Evolutionary conservation across 2,797 vertebrate species (phyloP).

Genomic region (Staurois parvus): DNA sequence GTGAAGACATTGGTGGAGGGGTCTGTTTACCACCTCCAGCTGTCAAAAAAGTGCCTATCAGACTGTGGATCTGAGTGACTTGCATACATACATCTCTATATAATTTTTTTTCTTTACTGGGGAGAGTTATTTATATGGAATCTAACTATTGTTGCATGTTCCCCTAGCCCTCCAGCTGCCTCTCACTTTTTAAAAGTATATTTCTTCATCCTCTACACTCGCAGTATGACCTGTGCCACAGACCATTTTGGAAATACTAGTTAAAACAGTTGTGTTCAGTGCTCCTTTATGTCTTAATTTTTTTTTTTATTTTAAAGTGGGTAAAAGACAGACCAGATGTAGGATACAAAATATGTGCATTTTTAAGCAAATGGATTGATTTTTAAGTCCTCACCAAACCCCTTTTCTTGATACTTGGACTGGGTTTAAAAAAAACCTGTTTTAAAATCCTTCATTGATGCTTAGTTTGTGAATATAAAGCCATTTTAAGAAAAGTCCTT

Average conservation of each 20-base stretch:
- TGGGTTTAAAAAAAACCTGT: neutral
- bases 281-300: conserved; percentile 6
- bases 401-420: neutral
- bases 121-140: conserved; percentile 43
- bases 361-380: neutral
- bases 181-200: conserved; percentile 1
- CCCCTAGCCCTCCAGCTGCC: conserved; percentile 13
- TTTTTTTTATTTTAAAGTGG: neutral
- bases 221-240: conserved; percentile 2
- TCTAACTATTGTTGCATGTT: conserved; percentile 46
- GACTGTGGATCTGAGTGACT: conserved; percentile 48
- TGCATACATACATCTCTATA: conserved; percentile 34
- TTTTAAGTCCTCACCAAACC: neutral
- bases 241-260: neutral
- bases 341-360: neutral
- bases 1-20: conserved; percentile 37
- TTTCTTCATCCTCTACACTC: neutral
- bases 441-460: neutral
- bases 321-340: too few relatives aligned
- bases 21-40: neutral
- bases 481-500: neutral
- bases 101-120: conserved; percentile 41
- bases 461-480: neutral
- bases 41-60: conserved; percentile 50
- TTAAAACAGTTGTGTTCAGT: neutral